phyloP scores from a whole-genome alignment of 2,113 vertebrate genomes.

The Egretta garzetta region DNA sequence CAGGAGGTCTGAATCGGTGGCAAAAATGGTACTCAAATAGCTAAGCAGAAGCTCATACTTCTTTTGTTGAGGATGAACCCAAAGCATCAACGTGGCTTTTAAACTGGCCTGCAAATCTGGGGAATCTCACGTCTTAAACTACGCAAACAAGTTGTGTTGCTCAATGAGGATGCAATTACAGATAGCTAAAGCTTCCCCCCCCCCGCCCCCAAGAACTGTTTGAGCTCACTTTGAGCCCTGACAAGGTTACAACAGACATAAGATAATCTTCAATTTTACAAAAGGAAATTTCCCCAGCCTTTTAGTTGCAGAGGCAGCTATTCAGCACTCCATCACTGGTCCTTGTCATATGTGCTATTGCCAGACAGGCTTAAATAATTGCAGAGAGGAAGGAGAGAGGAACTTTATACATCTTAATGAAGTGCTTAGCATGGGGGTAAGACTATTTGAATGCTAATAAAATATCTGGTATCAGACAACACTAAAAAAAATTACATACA shows the following conservation, averaged over 20 bases:
- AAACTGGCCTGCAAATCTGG: neutral
- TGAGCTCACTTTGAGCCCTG: neutral
- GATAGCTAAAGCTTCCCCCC: neutral
- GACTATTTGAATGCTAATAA: neutral
- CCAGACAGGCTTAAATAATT: neutral
- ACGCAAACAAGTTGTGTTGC: neutral
- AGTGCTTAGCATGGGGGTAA: neutral
- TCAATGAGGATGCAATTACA: neutral
- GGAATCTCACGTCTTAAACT: neutral
- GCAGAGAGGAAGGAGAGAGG: neutral
- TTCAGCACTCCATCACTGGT: neutral
- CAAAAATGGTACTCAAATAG: accelerated
- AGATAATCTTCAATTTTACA: neutral
- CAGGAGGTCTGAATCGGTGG: neutral
- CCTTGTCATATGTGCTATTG: neutral
- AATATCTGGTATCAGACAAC: neutral
- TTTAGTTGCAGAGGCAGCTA: neutral
- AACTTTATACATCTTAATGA: neutral
- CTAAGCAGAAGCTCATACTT: neutral
- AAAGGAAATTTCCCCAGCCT: neutral
- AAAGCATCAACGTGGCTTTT: neutral
- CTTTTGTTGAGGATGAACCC: neutral
- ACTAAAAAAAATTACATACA: neutral
- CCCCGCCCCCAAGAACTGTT: neutral
- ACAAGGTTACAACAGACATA: neutral